Evolutionary conservation across 2,888 invertebrate species (phyloP), one percentile per base, ranked within the genome.

Genomic region (Drosophila ustulata): DNA sequence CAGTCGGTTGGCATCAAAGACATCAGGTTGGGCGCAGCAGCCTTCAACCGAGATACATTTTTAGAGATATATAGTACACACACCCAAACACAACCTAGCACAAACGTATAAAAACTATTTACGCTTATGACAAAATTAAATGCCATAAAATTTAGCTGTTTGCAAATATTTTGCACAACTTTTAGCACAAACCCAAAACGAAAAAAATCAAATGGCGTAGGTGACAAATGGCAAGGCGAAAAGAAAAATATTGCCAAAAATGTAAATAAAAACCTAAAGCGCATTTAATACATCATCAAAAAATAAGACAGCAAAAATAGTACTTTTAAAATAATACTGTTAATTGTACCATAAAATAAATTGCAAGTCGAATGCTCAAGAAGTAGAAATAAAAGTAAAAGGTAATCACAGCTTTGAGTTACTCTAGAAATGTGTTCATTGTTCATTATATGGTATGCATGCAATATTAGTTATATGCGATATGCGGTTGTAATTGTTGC

Each of bases 91-190:
- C 25, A 18, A n/a, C n/a, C n/a, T 5, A n/a, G 5, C 52, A 49
- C 23, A 51, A 43, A 46, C 28, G 59, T 5, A 49, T n/a, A 46
- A 56, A 68, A 69, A 80, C 74, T 71, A 82, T 85, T 80, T 78
- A 65, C 78, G 73, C 72, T 74, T 82, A 68, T 86, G 84, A 83
- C 85, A 88, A 87, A 84, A 87, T 86, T 82, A 86, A 83, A 78
- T 80, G 73, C 86, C 83, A 86, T 86, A 78, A 78, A 85, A 88
- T 78, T 46, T 80, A 66, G 79, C 64, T 57, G 66, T 76, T 87
- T 76, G 75, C 77, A 75, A 82, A 82, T 65, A 80, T 85, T 88
- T 85, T 68, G 83, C 83, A 75, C 64, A 71, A 75, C 58, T 81
- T 73, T 87, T 87, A 83, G 84, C 84, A 59, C 66, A 23, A 57